A percentile compares a stretch with the other conserved stretches of the same genome.
phyloP scores from a whole-genome alignment of 2,797 vertebrate species.

The Anisognathus igniventris region DNA sequence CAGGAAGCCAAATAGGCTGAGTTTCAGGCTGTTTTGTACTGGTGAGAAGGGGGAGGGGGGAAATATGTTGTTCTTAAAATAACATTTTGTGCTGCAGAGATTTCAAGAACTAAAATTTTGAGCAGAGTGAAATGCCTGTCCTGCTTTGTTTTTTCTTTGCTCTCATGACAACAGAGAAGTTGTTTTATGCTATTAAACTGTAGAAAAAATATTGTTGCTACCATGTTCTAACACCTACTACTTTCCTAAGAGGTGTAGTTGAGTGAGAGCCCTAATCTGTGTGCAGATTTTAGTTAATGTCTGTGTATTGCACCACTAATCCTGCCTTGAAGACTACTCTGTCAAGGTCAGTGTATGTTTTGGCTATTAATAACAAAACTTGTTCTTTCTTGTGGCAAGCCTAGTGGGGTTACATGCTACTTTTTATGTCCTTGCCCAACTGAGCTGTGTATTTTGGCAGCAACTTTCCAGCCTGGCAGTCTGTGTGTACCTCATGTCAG shows the following conservation, averaged over 20 bases:
- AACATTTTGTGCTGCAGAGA: neutral
- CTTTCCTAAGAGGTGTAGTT: neutral
- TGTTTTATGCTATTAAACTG: neutral
- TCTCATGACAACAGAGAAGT: neutral
- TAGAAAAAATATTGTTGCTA: neutral
- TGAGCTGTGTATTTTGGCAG: neutral
- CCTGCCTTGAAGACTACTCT: neutral
- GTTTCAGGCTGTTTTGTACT: neutral
- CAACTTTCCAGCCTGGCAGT: neutral
- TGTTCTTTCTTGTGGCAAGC: neutral
- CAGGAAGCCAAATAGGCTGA: neutral
- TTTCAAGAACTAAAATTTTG: neutral
- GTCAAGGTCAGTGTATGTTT: neutral
- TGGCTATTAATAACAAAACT: neutral
- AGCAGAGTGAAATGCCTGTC: neutral
- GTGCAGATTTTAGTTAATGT: neutral
- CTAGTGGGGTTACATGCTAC: neutral
- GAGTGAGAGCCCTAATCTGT: neutral
- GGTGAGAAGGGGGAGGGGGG: accelerated
- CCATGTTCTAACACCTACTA: neutral
- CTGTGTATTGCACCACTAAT: neutral
- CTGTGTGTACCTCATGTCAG: neutral
- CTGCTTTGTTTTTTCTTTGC: neutral
- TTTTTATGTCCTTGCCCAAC: neutral
- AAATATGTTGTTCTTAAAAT: neutral